phyloP scores from a whole-genome alignment of 2,113 vertebrate species.

The Corythoichthys haematopterus region DNA sequence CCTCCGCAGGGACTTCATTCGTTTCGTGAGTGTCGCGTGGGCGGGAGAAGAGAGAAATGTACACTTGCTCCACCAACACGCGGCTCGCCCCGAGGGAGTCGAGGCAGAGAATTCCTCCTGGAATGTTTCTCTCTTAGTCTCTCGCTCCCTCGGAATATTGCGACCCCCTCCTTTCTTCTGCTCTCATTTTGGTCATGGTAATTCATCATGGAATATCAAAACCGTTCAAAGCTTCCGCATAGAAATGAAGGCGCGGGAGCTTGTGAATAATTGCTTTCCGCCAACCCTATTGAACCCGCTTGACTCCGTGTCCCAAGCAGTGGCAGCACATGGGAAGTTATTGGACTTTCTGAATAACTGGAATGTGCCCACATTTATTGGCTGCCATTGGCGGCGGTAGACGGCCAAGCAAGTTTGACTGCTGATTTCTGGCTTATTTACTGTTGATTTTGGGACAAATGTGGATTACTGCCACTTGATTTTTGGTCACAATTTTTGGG shows the following conservation, averaged over 20 bases:
- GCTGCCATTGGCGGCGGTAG: too few species aligned
- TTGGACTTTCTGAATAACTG: slow-evolving; percentile 8
- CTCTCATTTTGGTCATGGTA: slow-evolving; percentile 55
- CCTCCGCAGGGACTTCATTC: slow-evolving; percentile 55
- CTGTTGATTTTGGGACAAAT: too few species aligned
- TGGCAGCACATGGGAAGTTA: slow-evolving; percentile 11
- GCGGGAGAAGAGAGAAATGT: slow-evolving; percentile 50
- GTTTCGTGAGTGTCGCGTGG: slow-evolving; percentile 52
- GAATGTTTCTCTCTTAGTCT: slow-evolving; percentile 45
- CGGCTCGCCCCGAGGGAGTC: slow-evolving; percentile 35
- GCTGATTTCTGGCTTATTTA: too few species aligned
- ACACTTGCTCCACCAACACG: slow-evolving; percentile 56
- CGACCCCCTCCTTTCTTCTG: slow-evolving; percentile 9
- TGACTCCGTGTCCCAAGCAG: slow-evolving; percentile 37
- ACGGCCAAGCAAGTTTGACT: too few species aligned
- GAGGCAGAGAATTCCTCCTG: slow-evolving; percentile 54
- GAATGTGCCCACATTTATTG: slow-evolving; percentile 13
- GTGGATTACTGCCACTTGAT: too few species aligned
- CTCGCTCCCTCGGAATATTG: slow-evolving; percentile 22
- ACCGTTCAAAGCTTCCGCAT: slow-evolving; percentile 39
- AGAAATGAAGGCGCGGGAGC: slow-evolving; percentile 41
- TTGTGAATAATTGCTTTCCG: slow-evolving; percentile 53
- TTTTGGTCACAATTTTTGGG: too few species aligned
- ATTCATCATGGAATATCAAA: slow-evolving; percentile 65
- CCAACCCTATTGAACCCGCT: slow-evolving; percentile 46